Percentiles rank a stretch among this genome's conserved stretches.
Conservation (phyloP, 92 coral and sea anemone genomes). For the Epizoanthus stellaris region DNA sequence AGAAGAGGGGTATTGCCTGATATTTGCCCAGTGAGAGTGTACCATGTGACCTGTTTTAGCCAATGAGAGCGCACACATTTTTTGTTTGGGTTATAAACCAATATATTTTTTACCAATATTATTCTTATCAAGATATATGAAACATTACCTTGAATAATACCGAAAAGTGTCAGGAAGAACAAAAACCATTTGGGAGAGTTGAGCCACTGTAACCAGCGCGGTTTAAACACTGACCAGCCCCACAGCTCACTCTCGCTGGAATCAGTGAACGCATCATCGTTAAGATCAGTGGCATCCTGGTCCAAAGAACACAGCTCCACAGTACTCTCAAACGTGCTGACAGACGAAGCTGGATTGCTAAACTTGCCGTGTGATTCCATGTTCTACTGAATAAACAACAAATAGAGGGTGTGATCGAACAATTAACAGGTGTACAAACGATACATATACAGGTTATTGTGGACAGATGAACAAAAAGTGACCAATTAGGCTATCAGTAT, state of each 20-base stretch:
- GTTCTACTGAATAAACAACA: too few relatives aligned
- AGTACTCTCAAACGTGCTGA: neutral
- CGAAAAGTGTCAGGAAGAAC: constrained; percentile 68
- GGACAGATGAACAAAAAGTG: too few relatives aligned
- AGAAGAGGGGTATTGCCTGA: too few relatives aligned
- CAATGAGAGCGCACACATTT: too few relatives aligned
- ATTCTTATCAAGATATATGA: neutral
- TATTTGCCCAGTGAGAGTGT: too few relatives aligned
- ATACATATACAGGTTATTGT: too few relatives aligned
- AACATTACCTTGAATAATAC: constrained; percentile 69
- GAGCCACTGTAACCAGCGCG: constrained; percentile 65
- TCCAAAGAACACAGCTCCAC: constrained; percentile 17
- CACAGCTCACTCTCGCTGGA: constrained; percentile 20
- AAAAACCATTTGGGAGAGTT: constrained; percentile 72
- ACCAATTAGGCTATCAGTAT: too few relatives aligned
- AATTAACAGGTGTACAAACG: too few relatives aligned
- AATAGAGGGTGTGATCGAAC: too few relatives aligned
- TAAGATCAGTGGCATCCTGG: neutral
- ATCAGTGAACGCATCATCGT: neutral
- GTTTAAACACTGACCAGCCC: constrained; percentile 73
- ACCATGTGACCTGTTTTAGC: too few relatives aligned
- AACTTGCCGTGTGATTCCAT: neutral
- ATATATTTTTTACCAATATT: too few relatives aligned
- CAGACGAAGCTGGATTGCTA: neutral
- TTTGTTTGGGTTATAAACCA: too few relatives aligned